A percentile compares a stretch with the other conserved stretches of the same genome.
These are phyloP conservation scores for Scolanthus callimorphus DNA, from an alignment of 92 coral and sea anemone species.

Conservation along the genomic window DNA sequence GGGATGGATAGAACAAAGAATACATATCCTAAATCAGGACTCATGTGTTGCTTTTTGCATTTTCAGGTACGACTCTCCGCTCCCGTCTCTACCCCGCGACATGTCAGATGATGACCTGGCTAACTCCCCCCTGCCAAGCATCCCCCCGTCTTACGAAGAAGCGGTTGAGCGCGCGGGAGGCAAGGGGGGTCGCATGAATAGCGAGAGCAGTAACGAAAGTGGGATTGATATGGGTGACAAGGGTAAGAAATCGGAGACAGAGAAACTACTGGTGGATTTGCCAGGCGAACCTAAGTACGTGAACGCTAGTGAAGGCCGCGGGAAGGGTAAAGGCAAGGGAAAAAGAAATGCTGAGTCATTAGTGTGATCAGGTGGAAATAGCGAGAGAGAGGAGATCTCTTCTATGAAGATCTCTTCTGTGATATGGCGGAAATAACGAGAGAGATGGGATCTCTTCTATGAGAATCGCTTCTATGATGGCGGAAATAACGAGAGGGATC, in stretches of 20 bases:
- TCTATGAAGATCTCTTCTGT: too few species aligned
- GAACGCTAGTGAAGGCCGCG: not conserved
- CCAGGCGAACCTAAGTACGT: not conserved
- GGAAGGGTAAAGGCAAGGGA: not conserved
- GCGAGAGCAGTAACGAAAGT: slow-evolving; percentile 33
- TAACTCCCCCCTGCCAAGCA: slow-evolving; percentile 29
- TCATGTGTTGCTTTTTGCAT: too few species aligned
- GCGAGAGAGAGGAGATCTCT: too few species aligned
- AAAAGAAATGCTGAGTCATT: too few species aligned
- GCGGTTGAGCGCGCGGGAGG: too few species aligned
- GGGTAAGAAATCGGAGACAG: slow-evolving; percentile 4
- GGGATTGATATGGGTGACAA: slow-evolving; percentile 30
- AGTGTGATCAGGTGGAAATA: too few species aligned
- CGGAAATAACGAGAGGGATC: too few species aligned
- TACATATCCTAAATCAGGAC: too few species aligned
- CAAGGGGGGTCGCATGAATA: slow-evolving; percentile 8
- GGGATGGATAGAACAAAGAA: too few species aligned
- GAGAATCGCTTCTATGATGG: too few species aligned
- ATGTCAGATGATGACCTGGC: slow-evolving; percentile 13
- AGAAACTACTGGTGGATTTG: not conserved
- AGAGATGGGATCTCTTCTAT: too few species aligned
- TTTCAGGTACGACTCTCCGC: slow-evolving; percentile 8
- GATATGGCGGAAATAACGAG: too few species aligned
- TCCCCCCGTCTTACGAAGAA: slow-evolving; percentile 52
- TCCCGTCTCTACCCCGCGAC: slow-evolving; percentile 16